A percentile compares a stretch with the other conserved stretches of the same genome.
phyloP scores from a whole-genome alignment of 1,140 invertebrate genomes.

The Diploscapter pachys region DNA sequence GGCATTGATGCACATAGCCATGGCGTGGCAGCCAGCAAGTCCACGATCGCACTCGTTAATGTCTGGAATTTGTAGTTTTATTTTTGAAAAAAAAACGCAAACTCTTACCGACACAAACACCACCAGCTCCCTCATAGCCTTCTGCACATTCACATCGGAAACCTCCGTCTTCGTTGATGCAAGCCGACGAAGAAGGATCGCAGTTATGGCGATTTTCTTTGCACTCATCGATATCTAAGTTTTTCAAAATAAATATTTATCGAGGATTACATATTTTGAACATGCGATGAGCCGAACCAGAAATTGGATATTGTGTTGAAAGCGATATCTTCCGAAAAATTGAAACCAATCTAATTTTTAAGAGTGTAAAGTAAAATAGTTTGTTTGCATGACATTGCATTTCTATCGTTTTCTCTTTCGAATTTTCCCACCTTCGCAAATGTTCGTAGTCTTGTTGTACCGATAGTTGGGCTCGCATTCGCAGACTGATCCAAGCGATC shows the following conservation, averaged over 20 bases:
- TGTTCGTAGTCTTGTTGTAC: constrained; percentile 42
- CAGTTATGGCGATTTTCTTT: constrained; percentile 44
- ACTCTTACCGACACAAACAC: constrained; percentile 50
- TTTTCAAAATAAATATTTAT: neutral
- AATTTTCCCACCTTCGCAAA: constrained; percentile 42
- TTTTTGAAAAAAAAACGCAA: neutral
- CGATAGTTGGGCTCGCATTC: constrained; percentile 46
- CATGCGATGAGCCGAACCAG: too few species aligned
- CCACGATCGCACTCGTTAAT: constrained; percentile 79
- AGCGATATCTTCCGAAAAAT: too few species aligned
- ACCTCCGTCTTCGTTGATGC: constrained; percentile 43
- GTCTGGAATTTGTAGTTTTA: constrained; percentile 65
- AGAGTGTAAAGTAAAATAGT: neutral
- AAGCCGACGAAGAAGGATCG: constrained; percentile 40
- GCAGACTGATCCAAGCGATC: constrained; percentile 41
- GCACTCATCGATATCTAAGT: constrained; percentile 51
- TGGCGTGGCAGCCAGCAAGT: constrained; percentile 43
- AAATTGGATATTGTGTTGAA: too few species aligned
- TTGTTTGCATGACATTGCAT: constrained; percentile 19
- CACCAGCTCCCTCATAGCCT: constrained; percentile 49
- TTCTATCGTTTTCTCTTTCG: constrained; percentile 33
- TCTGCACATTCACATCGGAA: constrained; percentile 44
- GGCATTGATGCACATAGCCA: constrained; percentile 77
- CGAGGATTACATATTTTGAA: too few species aligned
- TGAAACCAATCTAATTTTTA: neutral